Evolutionary conservation across 2,888 invertebrate species (phyloP), one percentile per base, ranked within the genome.

Genomic region (Volucella inanis): DNA sequence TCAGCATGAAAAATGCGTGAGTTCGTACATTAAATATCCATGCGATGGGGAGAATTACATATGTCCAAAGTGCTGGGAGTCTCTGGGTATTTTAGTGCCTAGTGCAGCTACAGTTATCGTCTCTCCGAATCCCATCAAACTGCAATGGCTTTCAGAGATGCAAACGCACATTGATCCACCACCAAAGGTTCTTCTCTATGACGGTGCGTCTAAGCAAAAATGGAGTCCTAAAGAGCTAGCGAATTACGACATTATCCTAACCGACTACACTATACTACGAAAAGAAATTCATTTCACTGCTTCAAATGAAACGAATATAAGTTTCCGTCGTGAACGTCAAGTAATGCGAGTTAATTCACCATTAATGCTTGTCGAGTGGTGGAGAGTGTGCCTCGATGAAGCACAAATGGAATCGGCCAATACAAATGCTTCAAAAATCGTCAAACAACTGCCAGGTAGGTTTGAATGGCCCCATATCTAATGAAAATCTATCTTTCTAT

Each of bases 341-440:
- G 96, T 94, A 87, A 92, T 94, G 90, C 92, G 94, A 0, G 93
- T 94, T 1, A 94, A 94, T 0, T 94, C 95, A 57, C 96, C 96
- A 0, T 90, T 97, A n/a, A 91, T 94, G 0, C 93, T 94, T 89
- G 93, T 96, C 1, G 92, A 94, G 62, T 97, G 96, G 95, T 96
- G 96, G 96, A 93, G 96, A 74, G 93, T 96, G 67, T 94, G 95
- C 89, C 91, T 96, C 38, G 97, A 97, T 91, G 97, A 97, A 92
- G 96, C 96, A 6, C 97, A 97, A 93, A 95, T 96, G 93, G 96
- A 96, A 89, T 93, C 93, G 62, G 92, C 93, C 3, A 92, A 93
- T 0, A 92, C 93, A 1, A 92, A 93, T 89, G 93, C 94, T 1
- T 94, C 95, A 0, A 92, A 93, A 88, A 88, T 92, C 88, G 91